A percentile compares a stretch with the other conserved stretches of the same genome.
These are phyloP conservation scores for Rapana venosa DNA, from an alignment of 2,888 invertebrate genomes.

Conservation along the genomic window DNA sequence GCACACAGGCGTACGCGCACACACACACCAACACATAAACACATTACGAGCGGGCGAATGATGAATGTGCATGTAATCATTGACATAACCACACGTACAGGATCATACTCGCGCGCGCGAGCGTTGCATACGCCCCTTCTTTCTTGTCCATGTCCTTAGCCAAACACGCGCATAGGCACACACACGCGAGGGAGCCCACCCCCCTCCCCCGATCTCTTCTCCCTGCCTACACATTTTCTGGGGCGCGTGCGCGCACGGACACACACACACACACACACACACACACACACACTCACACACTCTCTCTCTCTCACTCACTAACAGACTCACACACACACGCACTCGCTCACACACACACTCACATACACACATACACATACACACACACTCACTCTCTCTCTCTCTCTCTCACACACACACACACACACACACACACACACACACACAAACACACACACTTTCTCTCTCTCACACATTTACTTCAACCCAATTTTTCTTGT, in stretches of 20 bases:
- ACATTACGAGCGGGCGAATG: no score
- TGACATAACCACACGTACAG: background rate
- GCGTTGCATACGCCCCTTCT: no score
- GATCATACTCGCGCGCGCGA: background rate
- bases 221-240: no score
- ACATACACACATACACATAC: background rate
- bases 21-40: background rate
- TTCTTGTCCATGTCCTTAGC: no score
- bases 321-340: background rate
- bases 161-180: background rate
- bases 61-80: no score
- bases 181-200: background rate
- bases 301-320: background rate
- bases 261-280: slow-evolving; percentile 8
- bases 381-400: background rate
- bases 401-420: background rate
- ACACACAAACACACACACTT: background rate
- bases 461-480: no score
- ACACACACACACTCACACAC: slow-evolving; percentile 6
- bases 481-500: no score
- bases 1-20: background rate
- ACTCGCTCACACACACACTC: background rate
- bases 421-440: slow-evolving; percentile 5
- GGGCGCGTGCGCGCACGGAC: no score
- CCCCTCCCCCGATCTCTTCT: no score